phyloP scores from a whole-genome alignment of 2,888 invertebrate species.

The Sceliomorpha sp. region DNA sequence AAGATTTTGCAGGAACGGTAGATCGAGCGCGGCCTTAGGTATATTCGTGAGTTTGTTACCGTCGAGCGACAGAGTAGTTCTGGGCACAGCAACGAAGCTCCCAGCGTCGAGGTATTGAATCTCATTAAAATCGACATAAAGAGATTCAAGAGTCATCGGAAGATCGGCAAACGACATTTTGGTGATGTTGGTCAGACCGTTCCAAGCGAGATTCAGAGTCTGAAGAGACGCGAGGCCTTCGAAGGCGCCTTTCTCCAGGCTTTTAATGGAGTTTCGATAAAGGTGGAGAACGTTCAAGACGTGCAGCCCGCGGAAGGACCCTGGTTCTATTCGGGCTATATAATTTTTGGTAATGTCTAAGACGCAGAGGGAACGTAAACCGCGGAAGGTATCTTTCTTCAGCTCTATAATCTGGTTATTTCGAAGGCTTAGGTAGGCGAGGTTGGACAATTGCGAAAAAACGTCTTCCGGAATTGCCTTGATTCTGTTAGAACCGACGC shows the following conservation, averaged over 20 bases:
- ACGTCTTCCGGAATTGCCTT: constrained; percentile 48
- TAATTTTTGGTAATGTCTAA: constrained; percentile 45
- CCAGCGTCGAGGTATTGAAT: constrained; percentile 75
- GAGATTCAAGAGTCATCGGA: constrained; percentile 71
- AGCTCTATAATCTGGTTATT: constrained; percentile 55
- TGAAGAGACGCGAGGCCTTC: constrained; percentile 75
- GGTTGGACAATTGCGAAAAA: constrained; percentile 48
- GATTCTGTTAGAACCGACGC: constrained; percentile 56
- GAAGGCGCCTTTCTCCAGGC: constrained; percentile 74
- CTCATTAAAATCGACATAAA: constrained; percentile 78
- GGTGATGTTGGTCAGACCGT: constrained; percentile 76
- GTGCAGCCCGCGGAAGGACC: constrained; percentile 51
- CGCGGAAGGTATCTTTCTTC: constrained; percentile 44
- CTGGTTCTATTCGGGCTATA: constrained; percentile 35
- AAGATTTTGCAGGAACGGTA: constrained; percentile 57
- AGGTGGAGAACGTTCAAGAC: constrained; percentile 54
- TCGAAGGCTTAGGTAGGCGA: constrained; percentile 58
- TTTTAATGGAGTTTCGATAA: constrained; percentile 53
- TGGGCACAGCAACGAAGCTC: constrained; percentile 76
- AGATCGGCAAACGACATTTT: constrained; percentile 74
- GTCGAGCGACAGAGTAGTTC: constrained; percentile 77
- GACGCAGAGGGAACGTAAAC: constrained; percentile 44
- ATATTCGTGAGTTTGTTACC: constrained; percentile 78
- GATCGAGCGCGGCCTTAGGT: constrained; percentile 62
- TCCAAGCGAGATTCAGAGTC: constrained; percentile 77